Evolutionary conservation across 2,797 vertebrate genomes (phyloP).

Genomic region (Zalophus californianus): DNA sequence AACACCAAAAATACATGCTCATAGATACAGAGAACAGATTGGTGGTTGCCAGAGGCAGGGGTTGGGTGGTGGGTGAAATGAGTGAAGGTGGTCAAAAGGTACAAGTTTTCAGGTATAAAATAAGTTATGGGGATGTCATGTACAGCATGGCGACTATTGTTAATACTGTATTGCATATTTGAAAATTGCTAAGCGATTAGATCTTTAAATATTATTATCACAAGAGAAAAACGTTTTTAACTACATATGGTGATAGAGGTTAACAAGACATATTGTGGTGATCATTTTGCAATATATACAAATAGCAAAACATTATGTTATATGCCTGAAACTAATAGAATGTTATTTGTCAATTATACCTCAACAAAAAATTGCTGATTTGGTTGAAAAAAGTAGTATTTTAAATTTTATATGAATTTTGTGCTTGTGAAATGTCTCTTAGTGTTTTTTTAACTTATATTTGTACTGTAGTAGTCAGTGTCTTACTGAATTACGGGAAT

Average conservation of each 20-base stretch:
- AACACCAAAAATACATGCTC: background rate
- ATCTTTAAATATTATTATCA: background rate
- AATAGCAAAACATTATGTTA: background rate
- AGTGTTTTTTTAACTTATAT: constrained; percentile 57
- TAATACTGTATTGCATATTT: background rate
- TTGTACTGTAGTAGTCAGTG: constrained; percentile 31
- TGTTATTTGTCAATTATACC: background rate
- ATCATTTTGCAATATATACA: background rate
- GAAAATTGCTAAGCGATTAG: background rate
- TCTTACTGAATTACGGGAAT: constrained; percentile 31
- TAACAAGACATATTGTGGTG: background rate
- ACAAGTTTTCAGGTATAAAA: constrained; percentile 1
- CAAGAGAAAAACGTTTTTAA: background rate
- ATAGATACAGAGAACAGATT: background rate
- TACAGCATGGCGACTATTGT: background rate
- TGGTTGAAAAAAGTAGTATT: constrained; percentile 10
- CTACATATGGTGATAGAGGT: background rate
- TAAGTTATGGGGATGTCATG: background rate
- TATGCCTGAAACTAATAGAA: background rate
- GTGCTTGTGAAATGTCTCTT: constrained; percentile 52
- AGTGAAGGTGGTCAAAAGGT: constrained; percentile 4
- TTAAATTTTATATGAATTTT: constrained; percentile 23
- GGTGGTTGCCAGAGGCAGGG: background rate
- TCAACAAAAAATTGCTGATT: background rate
- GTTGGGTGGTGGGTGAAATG: background rate